Evolutionary conservation across 2,797 vertebrate species (phyloP), one percentile per base, ranked within the genome.

Genomic region (Balearica regulorum): DNA sequence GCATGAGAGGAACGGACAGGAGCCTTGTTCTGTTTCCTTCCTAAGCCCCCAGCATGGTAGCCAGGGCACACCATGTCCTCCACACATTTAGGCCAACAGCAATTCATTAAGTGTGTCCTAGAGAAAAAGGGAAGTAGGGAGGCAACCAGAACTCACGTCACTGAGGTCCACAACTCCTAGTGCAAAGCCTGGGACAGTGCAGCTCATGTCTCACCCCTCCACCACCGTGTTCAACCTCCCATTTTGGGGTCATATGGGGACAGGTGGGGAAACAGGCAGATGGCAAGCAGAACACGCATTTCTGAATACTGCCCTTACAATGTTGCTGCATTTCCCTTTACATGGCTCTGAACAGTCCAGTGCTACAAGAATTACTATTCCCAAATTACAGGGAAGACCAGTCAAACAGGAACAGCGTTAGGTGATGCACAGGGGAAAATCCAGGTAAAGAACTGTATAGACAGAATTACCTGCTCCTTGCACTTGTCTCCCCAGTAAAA

Each of bases 21-120:
- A 84, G 31, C 22, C 22, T 89, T 41, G 17, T 18, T 83, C 55
- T 24, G 1, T 43, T 79, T 62, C 60, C 83, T 35, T 85, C 20
- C n/a, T n/a, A 64, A 89, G 24, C 7, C 12, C 24, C 16, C 44
- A 70, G 13, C 0, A 0, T 26, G 21, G 68, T 7, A 89, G 26
- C 5, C 58, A 72, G 22, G 5, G 48, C 22, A 54, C 1, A 1
- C 41, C 1, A 1, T 11, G 15, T 68, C 64, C 31, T 10, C 55
- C 87, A 48, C 11, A 25, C 4, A 7, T 75, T 68, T 37, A 68
- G 61, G 17, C 41, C 39, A 61, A 41, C 44, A 83, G 39, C 8
- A 49, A 62, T 54, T 70, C 46, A 21, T 60, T 58, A 39, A 1
- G 2, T 1, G 33, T 0, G 0, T 19, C 28, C 24, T 44, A 64